Percentiles rank a stretch among this genome's conserved stretches.
These are phyloP conservation scores for Agriopis aurantiaria DNA, from an alignment of 2,888 invertebrate species.

Conservation along the genomic window DNA sequence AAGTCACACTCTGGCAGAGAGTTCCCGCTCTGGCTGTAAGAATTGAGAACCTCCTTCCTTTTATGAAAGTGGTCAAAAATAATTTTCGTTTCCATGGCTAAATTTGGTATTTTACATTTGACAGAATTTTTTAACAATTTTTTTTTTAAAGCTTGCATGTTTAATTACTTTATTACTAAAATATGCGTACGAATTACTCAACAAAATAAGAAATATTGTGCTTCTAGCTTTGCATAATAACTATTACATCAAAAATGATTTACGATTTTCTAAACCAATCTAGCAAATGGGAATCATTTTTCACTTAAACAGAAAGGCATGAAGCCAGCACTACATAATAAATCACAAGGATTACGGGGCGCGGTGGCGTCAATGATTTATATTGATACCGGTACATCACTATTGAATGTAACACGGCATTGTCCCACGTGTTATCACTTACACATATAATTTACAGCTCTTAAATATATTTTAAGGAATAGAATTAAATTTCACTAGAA, in stretches of 20 bases:
- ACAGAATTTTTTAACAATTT: too few relatives aligned
- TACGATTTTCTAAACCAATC: slow-evolving; percentile 29
- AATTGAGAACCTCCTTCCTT: too few relatives aligned
- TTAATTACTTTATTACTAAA: neutral
- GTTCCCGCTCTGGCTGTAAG: too few relatives aligned
- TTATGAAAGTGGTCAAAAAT: too few relatives aligned
- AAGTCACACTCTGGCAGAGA: too few relatives aligned
- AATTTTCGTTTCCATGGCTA: too few relatives aligned
- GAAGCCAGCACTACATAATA: slow-evolving; percentile 38
- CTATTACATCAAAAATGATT: slow-evolving; percentile 23
- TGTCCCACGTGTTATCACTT: slow-evolving; percentile 79
- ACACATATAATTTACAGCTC: slow-evolving; percentile 45
- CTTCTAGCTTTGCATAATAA: slow-evolving; percentile 16
- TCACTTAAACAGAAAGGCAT: slow-evolving; percentile 39
- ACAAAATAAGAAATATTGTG: neutral
- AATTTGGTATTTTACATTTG: too few relatives aligned
- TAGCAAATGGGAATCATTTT: slow-evolving; percentile 43
- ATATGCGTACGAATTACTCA: neutral
- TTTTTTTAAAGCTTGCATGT: too few relatives aligned
- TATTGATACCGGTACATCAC: slow-evolving; percentile 51
- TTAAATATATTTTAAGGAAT: slow-evolving; percentile 72
- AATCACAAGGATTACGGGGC: slow-evolving; percentile 44
- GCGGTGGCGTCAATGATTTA: slow-evolving; percentile 48
- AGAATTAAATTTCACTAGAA: slow-evolving; percentile 45
- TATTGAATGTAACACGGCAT: slow-evolving; percentile 62